These are phyloP conservation scores for Brenthis hecate DNA, from an alignment of 2,888 invertebrate genomes.

Conservation along the genomic window DNA sequence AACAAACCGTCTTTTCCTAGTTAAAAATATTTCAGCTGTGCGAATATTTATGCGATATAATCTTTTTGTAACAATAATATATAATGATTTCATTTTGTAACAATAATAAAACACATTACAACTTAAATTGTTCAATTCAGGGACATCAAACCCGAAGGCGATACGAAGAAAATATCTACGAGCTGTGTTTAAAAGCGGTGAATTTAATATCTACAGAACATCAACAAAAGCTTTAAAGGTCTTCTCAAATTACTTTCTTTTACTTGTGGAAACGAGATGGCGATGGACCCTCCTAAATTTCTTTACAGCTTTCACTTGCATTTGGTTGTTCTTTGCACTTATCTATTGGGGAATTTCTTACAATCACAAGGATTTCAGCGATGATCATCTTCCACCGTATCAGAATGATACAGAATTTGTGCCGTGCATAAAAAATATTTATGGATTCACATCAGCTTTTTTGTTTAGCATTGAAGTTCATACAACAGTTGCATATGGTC, in stretches of 20 bases:
- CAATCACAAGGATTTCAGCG: slow-evolving; percentile 92
- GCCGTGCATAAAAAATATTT: slow-evolving; percentile 93
- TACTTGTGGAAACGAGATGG: slow-evolving; percentile 94
- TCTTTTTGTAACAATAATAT: not conserved
- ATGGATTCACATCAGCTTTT: slow-evolving; percentile 95
- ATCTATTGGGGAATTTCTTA: slow-evolving; percentile 96
- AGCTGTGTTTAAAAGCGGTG: slow-evolving; percentile 92
- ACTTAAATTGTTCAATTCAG: slow-evolving; percentile 29
- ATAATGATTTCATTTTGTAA: no score
- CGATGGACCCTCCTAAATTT: slow-evolving; percentile 95
- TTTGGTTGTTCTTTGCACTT: slow-evolving; percentile 94
- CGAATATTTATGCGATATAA: no score
- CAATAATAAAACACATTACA: slow-evolving; percentile 1
- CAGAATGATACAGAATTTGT: slow-evolving; percentile 84
- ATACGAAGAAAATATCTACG: slow-evolving; percentile 59
- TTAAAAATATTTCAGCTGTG: no score
- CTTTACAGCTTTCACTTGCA: slow-evolving; percentile 90
- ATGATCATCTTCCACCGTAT: slow-evolving; percentile 82
- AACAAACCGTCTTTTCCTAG: no score
- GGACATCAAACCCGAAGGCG: slow-evolving; percentile 29
- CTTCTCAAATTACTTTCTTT: slow-evolving; percentile 90
- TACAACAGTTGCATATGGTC: slow-evolving; percentile 95
- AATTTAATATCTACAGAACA: slow-evolving; percentile 90
- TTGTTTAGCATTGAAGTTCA: slow-evolving; percentile 98
- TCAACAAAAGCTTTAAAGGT: slow-evolving; percentile 82